Conservation (phyloP, 92 coral and sea anemone genomes). For the Bergia sp. region DNA sequence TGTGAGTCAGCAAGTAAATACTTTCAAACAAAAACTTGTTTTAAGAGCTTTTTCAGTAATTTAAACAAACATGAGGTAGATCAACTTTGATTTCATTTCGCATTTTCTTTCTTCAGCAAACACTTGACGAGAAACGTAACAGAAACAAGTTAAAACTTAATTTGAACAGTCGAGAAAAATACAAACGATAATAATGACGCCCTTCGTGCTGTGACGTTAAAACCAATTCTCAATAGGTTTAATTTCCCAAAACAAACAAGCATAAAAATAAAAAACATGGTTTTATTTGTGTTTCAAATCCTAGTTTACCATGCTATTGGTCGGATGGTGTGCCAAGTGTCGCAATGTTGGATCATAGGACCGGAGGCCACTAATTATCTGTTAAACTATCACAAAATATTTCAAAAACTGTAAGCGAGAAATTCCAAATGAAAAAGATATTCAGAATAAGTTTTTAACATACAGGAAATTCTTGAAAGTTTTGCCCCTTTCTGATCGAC, state of each 20-base stretch:
- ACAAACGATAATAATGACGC: background rate
- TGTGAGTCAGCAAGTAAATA: background rate
- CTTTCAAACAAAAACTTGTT: background rate
- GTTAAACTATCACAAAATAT: background rate
- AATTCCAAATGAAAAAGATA: background rate
- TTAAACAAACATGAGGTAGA: slow-evolving; percentile 10
- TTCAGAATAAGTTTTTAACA: background rate
- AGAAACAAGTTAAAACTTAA: background rate
- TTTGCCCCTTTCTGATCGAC: background rate
- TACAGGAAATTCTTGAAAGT: background rate
- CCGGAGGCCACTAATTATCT: slow-evolving; percentile 10
- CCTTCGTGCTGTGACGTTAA: background rate
- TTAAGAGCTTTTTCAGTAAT: background rate
- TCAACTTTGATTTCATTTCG: slow-evolving; percentile 18
- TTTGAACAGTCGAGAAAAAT: background rate
- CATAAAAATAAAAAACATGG: background rate
- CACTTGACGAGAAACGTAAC: slow-evolving; percentile 2
- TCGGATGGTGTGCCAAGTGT: background rate
- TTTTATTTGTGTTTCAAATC: slow-evolving; percentile 16
- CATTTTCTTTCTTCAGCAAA: slow-evolving; percentile 9
- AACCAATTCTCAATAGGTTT: slow-evolving; percentile 13
- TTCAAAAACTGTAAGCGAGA: background rate
- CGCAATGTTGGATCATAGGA: background rate
- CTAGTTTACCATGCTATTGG: slow-evolving; percentile 2
- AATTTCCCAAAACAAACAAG: slow-evolving; percentile 30